Evolutionary conservation across 2,888 invertebrate species (phyloP).

Genomic region (Odontocolon sp.): DNA sequence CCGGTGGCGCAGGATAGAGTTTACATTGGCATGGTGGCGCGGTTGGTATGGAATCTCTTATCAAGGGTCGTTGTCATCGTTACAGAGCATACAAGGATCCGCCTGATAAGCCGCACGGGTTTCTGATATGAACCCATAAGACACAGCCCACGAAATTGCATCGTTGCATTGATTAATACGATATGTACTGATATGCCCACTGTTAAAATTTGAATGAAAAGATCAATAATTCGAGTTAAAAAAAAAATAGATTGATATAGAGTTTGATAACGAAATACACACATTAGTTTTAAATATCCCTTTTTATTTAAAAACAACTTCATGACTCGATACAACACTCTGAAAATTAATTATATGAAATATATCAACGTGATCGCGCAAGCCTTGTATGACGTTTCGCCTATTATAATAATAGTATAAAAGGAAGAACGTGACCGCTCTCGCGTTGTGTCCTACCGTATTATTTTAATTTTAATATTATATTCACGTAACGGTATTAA

Average conservation of each 20-base stretch:
- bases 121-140: slow-evolving; percentile 41
- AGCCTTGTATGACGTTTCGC: slow-evolving; percentile 13
- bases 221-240: no score
- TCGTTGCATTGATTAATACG: slow-evolving; percentile 59
- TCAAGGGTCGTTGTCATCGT: slow-evolving; percentile 76
- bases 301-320: slow-evolving; percentile 73
- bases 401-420: slow-evolving; percentile 35
- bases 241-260: no score
- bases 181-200: no score
- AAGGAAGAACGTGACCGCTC: slow-evolving; percentile 20
- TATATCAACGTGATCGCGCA: slow-evolving; percentile 40
- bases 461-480: slow-evolving; percentile 19
- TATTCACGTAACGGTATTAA: slow-evolving; percentile 1
- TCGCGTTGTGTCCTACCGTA: neutral
- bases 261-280: neutral
- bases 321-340: slow-evolving; percentile 70
- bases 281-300: slow-evolving; percentile 65
- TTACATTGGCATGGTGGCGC: slow-evolving; percentile 53
- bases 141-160: slow-evolving; percentile 39
- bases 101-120: slow-evolving; percentile 70
- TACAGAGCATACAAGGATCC: slow-evolving; percentile 73
- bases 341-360: slow-evolving; percentile 65
- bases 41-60: slow-evolving; percentile 65
- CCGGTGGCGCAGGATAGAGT: slow-evolving; percentile 58
- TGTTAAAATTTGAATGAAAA: no score